phyloP scores from a whole-genome alignment of 2,888 invertebrate genomes.

The Macrophya alboannulata region DNA sequence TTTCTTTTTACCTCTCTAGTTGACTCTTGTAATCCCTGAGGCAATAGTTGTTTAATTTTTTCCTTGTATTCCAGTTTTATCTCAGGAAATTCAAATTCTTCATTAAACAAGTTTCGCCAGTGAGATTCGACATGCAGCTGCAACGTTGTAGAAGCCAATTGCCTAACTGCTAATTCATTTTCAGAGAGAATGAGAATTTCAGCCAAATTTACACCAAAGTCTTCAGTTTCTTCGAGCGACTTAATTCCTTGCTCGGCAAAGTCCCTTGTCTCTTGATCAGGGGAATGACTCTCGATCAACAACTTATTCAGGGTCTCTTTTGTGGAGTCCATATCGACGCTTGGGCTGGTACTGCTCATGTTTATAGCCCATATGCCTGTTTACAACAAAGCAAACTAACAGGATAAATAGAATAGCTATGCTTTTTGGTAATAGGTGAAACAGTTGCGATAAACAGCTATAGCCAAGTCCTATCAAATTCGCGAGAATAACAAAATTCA shows the following conservation, averaged over 20 bases:
- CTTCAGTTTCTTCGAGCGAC: constrained; percentile 85
- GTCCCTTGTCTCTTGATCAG: constrained; percentile 81
- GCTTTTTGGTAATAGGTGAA: neutral
- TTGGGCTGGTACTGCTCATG: neutral
- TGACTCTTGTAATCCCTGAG: constrained; percentile 83
- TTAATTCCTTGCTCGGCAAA: constrained; percentile 84
- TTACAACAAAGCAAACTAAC: neutral
- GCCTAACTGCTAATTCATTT: constrained; percentile 82
- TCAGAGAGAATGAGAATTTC: constrained; percentile 83
- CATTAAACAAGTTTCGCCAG: constrained; percentile 81
- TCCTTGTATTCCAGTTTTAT: constrained; percentile 82
- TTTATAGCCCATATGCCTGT: neutral
- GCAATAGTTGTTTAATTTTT: constrained; percentile 83
- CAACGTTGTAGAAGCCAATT: constrained; percentile 84
- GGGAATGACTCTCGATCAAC: constrained; percentile 82
- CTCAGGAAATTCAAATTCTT: constrained; percentile 81
- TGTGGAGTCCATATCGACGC: constrained; percentile 73
- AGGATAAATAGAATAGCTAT: neutral
- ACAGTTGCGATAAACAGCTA: neutral
- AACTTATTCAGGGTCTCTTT: constrained; percentile 84
- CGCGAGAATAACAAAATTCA: neutral
- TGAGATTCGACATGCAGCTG: constrained; percentile 85
- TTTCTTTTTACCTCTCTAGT: constrained; percentile 81
- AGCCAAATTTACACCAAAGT: constrained; percentile 83
- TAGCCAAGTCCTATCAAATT: neutral